Evolutionary conservation across 2,797 vertebrate genomes (phyloP).

Genomic region (Spinus olivaceus): DNA sequence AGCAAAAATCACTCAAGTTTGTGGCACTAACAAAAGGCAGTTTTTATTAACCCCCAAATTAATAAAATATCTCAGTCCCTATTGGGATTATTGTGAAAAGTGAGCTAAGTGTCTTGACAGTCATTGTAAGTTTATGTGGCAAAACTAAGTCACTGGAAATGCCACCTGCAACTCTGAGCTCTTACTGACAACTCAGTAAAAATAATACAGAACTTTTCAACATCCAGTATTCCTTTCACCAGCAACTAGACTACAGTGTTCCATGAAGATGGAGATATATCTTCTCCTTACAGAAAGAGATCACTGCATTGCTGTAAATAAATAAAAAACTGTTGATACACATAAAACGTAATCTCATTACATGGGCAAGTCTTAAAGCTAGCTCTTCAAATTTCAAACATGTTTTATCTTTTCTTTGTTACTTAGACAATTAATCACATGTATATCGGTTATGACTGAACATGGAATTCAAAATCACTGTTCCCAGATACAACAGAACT

Average conservation of each 20-base stretch:
- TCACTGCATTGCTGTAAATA: background rate
- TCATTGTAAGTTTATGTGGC: background rate
- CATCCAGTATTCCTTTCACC: background rate
- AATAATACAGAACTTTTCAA: background rate
- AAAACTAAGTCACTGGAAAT: background rate
- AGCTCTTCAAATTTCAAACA: background rate
- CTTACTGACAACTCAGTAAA: background rate
- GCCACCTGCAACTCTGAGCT: background rate
- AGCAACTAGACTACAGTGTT: background rate
- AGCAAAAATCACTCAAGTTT: background rate
- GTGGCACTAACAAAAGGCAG: background rate
- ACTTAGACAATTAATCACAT: background rate
- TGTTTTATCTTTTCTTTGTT: background rate
- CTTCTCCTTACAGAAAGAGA: background rate
- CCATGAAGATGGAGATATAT: background rate
- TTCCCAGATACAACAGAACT: background rate
- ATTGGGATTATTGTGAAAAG: background rate
- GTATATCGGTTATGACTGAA: background rate
- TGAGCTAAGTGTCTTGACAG: background rate
- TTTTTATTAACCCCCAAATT: background rate
- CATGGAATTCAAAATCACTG: background rate
- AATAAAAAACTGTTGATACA: background rate
- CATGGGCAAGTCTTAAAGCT: background rate
- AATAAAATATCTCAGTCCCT: background rate
- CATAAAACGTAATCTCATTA: background rate